Evolutionary conservation across 2,888 invertebrate genomes (phyloP).

Genomic region (Eupithecia subumbrata): DNA sequence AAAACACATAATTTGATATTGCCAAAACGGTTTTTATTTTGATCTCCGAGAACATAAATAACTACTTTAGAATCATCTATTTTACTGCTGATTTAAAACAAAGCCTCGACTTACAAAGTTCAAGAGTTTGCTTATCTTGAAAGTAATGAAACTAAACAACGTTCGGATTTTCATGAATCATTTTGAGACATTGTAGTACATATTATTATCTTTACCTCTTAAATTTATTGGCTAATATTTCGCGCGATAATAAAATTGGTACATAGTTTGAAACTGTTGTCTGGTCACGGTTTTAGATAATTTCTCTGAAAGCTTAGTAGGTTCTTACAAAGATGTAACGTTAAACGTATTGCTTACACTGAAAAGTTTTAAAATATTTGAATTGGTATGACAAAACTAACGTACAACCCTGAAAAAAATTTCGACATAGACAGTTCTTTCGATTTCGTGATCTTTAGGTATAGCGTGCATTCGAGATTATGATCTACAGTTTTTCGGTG

Average conservation of each 20-base stretch:
- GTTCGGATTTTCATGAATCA: neutral
- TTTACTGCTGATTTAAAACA: neutral
- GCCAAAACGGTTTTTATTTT: neutral
- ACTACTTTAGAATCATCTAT: neutral
- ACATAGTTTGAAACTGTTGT: neutral
- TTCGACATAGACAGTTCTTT: too few relatives aligned
- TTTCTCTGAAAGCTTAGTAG: neutral
- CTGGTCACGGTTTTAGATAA: neutral
- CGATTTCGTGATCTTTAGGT: too few relatives aligned
- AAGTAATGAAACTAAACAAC: conserved; percentile 2
- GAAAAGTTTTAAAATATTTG: too few relatives aligned
- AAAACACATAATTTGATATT: too few relatives aligned
- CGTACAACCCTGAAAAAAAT: too few relatives aligned
- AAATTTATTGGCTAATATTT: neutral
- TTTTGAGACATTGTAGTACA: neutral
- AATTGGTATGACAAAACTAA: too few relatives aligned
- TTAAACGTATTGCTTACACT: too few relatives aligned
- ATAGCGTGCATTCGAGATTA: too few relatives aligned
- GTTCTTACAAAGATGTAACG: neutral
- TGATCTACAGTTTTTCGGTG: too few relatives aligned
- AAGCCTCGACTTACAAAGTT: neutral
- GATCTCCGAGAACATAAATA: neutral
- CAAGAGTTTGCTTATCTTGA: conserved; percentile 1
- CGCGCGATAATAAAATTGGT: neutral
- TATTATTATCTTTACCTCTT: neutral